A percentile compares a stretch with the other conserved stretches of the same genome.
Evolutionary conservation across 2,888 invertebrate genomes (phyloP).

Genomic region (Trichacis sp.): DNA sequence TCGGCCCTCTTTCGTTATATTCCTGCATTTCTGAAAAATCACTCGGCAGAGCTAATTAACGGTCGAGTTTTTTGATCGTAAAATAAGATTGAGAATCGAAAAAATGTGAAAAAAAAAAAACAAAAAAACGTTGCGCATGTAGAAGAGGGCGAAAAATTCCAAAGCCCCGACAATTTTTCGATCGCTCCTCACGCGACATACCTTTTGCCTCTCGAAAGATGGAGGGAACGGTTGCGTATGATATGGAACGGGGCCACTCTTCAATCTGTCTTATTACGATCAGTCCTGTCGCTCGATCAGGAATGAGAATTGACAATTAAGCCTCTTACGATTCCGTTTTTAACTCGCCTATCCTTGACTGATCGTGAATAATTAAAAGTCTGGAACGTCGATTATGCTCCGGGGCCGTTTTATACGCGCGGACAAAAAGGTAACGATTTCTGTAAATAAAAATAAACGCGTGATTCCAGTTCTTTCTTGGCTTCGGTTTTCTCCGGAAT

Average conservation of each 20-base stretch:
- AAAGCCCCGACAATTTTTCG: background rate
- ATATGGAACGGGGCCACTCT: conserved; percentile 46
- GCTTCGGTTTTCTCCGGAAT: too few relatives aligned
- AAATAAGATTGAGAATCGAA: conserved; percentile 43
- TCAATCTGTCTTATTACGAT: conserved; percentile 6
- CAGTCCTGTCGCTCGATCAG: background rate
- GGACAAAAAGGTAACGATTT: background rate
- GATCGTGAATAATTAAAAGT: background rate
- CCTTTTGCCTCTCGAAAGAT: background rate
- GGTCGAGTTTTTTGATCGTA: conserved; percentile 34
- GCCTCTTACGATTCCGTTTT: conserved; percentile 4
- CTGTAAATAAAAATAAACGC: background rate
- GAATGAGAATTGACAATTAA: conserved; percentile 1
- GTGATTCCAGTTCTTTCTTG: background rate
- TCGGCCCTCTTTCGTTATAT: too few relatives aligned
- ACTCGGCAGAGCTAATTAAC: conserved; percentile 3
- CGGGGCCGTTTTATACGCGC: background rate
- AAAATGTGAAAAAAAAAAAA: background rate
- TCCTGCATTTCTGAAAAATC: too few relatives aligned
- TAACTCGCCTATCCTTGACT: background rate
- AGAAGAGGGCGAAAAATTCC: too few relatives aligned
- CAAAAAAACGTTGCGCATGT: background rate
- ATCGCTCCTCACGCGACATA: background rate
- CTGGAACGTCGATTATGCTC: background rate
- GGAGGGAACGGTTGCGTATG: background rate